Conservation (phyloP, 2,888 invertebrate species). For the Venusia cambrica region DNA sequence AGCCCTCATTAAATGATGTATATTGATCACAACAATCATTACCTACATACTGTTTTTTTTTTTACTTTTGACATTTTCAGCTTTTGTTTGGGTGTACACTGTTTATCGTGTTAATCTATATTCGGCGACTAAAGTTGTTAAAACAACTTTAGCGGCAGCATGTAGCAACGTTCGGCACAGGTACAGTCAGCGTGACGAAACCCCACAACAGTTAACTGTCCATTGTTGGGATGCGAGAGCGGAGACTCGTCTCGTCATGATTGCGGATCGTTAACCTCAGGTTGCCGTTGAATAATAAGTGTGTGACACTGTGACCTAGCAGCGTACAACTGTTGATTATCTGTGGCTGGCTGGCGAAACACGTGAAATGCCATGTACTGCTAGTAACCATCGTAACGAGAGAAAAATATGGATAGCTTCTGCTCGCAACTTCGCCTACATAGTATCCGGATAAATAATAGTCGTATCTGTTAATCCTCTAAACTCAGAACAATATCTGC, state of each 20-base stretch:
- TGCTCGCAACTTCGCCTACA: no score
- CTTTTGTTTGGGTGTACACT: neutral
- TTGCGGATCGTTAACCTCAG: slow-evolving; percentile 53
- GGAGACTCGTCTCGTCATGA: slow-evolving; percentile 50
- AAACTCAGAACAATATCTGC: no score
- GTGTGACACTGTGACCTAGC: slow-evolving; percentile 43
- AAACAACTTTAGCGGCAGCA: no score
- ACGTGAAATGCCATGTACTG: neutral
- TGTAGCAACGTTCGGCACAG: no score
- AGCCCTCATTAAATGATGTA: no score
- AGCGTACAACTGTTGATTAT: slow-evolving; percentile 7
- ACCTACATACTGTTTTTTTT: no score
- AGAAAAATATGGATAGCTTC: no score
- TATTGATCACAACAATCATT: no score
- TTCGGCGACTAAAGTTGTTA: neutral
- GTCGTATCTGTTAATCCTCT: no score
- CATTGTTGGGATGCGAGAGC: slow-evolving; percentile 49
- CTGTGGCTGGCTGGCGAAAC: neutral
- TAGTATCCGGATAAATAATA: no score
- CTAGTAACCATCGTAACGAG: no score
- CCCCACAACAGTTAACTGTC: slow-evolving; percentile 45
- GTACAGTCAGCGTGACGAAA: slow-evolving; percentile 43
- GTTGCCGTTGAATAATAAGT: slow-evolving; percentile 20
- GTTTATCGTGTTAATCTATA: neutral
- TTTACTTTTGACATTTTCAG: no score